Percentiles rank a stretch among this genome's conserved stretches.
phyloP scores from a whole-genome alignment of 2,797 vertebrate genomes.

The Amblyraja radiata region DNA sequence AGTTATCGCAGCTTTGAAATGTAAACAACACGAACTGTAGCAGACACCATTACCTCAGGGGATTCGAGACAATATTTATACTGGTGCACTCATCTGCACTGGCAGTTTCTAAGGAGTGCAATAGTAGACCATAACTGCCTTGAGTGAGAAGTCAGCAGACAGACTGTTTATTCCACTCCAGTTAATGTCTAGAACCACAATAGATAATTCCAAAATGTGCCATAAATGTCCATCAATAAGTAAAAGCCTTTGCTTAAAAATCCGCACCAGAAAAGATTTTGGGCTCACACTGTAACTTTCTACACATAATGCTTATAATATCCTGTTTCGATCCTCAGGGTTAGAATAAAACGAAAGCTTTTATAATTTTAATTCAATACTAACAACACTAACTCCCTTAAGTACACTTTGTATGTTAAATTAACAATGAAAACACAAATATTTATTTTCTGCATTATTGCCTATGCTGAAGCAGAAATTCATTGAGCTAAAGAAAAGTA shows the following conservation, averaged over 20 bases:
- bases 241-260: slow-evolving; percentile 3
- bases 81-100: slow-evolving; percentile 70
- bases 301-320: background rate
- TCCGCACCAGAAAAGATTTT: slow-evolving; percentile 4
- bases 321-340: background rate
- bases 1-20: slow-evolving; percentile 73
- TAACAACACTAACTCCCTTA: slow-evolving; percentile 86
- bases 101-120: slow-evolving; percentile 75
- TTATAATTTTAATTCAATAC: slow-evolving; percentile 48
- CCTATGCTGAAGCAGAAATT: background rate
- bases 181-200: slow-evolving; percentile 28
- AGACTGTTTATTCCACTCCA: slow-evolving; percentile 37
- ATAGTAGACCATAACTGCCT: slow-evolving; percentile 45
- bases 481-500: background rate
- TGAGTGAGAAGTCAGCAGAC: slow-evolving; percentile 34
- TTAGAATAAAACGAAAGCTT: slow-evolving; percentile 29
- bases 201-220: background rate
- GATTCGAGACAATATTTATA: slow-evolving; percentile 75
- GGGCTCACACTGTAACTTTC: slow-evolving; percentile 21
- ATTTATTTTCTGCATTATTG: slow-evolving; percentile 65
- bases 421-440: slow-evolving; percentile 91
- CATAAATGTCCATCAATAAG: no score
- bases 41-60: slow-evolving; percentile 61
- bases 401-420: slow-evolving; percentile 82
- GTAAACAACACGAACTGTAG: slow-evolving; percentile 70